Percentiles rank a stretch among this genome's conserved stretches.
Evolutionary conservation across 2,797 vertebrate species (phyloP).

Genomic region (Todus mexicanus): DNA sequence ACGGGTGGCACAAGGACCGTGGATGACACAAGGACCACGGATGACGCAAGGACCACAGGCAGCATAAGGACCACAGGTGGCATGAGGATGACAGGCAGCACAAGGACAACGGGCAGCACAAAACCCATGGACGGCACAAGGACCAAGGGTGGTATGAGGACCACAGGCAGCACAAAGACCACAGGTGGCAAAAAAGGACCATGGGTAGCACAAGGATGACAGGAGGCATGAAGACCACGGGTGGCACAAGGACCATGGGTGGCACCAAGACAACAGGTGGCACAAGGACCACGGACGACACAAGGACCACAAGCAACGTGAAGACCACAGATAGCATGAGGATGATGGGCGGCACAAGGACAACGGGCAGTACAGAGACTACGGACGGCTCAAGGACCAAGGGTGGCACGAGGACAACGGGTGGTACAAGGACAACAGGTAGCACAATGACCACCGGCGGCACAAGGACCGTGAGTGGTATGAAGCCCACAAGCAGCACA

Average conservation of each 20-base stretch:
- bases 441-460: background rate
- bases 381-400: background rate
- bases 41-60: no score
- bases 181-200: rapidly evolving
- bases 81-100: no score
- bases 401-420: background rate
- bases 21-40: no score
- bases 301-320: background rate
- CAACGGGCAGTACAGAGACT: background rate
- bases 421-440: no score
- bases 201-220: background rate
- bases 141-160: no score
- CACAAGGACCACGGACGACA: background rate
- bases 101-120: no score
- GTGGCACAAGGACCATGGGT: background rate
- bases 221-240: background rate
- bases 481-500: background rate
- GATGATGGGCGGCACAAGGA: no score
- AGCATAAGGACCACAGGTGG: no score
- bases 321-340: background rate
- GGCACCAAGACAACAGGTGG: background rate
- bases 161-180: background rate
- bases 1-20: no score
- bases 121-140: no score
- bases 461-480: background rate